These are phyloP conservation scores for Drosophila sucinea DNA, from an alignment of 1,140 invertebrate genomes.

Conservation along the genomic window DNA sequence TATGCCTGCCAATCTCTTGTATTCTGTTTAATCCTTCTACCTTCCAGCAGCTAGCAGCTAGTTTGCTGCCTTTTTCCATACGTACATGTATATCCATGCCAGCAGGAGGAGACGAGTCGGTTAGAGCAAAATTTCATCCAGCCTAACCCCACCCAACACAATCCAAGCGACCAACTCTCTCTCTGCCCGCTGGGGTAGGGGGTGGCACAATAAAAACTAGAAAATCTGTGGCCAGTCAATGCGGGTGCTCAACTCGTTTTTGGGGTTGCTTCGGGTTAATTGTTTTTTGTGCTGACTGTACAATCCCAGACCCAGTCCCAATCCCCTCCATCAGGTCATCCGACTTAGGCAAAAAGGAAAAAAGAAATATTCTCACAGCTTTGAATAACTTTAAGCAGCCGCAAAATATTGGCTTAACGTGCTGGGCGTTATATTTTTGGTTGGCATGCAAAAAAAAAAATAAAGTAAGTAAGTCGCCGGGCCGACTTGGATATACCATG, in stretches of 20 bases:
- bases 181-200: slow-evolving; percentile 8
- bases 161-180: not conserved
- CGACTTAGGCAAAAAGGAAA: slow-evolving; percentile 36
- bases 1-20: not conserved
- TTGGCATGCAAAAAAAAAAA: slow-evolving; percentile 38
- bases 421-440: slow-evolving; percentile 65
- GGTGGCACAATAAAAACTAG: slow-evolving; percentile 51
- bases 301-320: not conserved
- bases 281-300: slow-evolving; percentile 67
- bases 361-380: slow-evolving; percentile 48
- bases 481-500: too few species aligned
- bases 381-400: slow-evolving; percentile 73
- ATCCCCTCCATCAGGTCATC: slow-evolving; percentile 1
- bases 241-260: slow-evolving; percentile 46
- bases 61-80: slow-evolving; percentile 1
- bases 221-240: slow-evolving; percentile 71
- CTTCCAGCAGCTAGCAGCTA: not conserved
- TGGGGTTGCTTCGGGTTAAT: slow-evolving; percentile 53
- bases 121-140: not conserved
- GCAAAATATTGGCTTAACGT: slow-evolving; percentile 76
- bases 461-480: too few species aligned
- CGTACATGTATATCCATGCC: not conserved
- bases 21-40: not conserved
- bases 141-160: not conserved
- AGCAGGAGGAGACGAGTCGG: not conserved